Evolutionary conservation across 2,797 vertebrate species (phyloP), one percentile per base, ranked within the genome.

Genomic region (Liasis olivaceus): DNA sequence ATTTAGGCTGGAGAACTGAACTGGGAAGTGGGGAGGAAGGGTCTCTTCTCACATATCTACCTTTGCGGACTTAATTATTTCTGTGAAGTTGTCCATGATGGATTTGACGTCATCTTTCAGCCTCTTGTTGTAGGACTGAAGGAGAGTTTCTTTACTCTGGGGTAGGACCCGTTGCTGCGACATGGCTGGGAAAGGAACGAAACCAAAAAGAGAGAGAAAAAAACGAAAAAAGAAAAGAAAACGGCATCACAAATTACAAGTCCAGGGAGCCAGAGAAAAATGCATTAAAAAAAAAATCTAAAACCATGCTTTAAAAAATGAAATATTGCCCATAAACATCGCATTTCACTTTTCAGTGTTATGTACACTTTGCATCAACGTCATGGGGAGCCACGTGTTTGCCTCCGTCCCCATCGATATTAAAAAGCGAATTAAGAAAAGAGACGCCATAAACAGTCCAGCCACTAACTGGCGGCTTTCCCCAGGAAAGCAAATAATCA

Each of bases 41-140:
- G 42, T 14, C 12, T 28, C 12, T 62, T 26, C 60, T 51, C 63
- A 2, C 4, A 0, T 96, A 42, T 42, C 26, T 62, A 99, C 99
- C 99, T 98, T 99, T 2, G 99, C 99, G 0, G 98, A 99, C 96
- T 99, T 99, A 93, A 99, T 98, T 66, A 99, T 99, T 92, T 99
- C 99, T 0, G 99, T 99, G 96, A 99, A 99, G 96, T 99, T 99
- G 94, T 99, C 99, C 97, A 99, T 97, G 94, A 99, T 98, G 88
- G 99, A 99, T 85, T 98, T 98, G 95, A 99, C 97, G 20, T 99
- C 99, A 47, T 99, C 99, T 93, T 99, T 99, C n/a, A 99, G 98
- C 51, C 99, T 98, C 96, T 99, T 99, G 97, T 99, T 99, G 98
- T 99, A 99, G 59, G 98, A 99, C 97, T 99, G 99, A 13, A 99